Conservation (phyloP, 2,888 invertebrate genomes). For the Morinoia aosen region DNA sequence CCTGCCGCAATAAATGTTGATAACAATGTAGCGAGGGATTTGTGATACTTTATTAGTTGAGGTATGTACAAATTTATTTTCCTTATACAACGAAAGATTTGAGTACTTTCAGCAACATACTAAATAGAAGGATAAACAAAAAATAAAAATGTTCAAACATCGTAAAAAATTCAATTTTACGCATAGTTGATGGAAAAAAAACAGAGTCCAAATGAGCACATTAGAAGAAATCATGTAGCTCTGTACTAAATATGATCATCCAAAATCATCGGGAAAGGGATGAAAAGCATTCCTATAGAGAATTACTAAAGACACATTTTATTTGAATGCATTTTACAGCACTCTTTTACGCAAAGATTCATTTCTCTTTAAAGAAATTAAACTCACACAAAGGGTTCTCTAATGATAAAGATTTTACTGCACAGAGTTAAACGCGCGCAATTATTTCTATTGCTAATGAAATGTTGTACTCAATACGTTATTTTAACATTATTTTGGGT, state of each 20-base stretch:
- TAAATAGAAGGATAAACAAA: neutral
- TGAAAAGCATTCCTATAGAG: neutral
- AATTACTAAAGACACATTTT: too few species aligned
- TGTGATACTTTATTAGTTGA: neutral
- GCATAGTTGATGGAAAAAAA: neutral
- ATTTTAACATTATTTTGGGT: neutral
- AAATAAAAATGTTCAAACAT: neutral
- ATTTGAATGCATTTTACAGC: too few species aligned
- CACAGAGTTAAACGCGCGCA: neutral
- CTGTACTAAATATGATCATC: neutral
- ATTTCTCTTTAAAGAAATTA: neutral
- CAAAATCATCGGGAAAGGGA: neutral
- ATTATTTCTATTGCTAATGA: neutral
- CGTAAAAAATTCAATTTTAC: neutral
- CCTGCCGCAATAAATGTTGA: neutral
- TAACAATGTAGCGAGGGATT: neutral
- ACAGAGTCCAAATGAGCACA: neutral
- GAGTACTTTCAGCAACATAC: neutral
- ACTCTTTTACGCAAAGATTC: neutral
- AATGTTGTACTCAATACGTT: neutral
- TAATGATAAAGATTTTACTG: neutral
- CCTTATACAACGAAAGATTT: neutral
- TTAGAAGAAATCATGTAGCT: neutral
- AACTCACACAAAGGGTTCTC: neutral
- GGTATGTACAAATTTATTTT: neutral